Percentiles rank a stretch among this genome's conserved stretches.
Evolutionary conservation across 2,797 vertebrate genomes (phyloP).

Genomic region (Platalea minor): DNA sequence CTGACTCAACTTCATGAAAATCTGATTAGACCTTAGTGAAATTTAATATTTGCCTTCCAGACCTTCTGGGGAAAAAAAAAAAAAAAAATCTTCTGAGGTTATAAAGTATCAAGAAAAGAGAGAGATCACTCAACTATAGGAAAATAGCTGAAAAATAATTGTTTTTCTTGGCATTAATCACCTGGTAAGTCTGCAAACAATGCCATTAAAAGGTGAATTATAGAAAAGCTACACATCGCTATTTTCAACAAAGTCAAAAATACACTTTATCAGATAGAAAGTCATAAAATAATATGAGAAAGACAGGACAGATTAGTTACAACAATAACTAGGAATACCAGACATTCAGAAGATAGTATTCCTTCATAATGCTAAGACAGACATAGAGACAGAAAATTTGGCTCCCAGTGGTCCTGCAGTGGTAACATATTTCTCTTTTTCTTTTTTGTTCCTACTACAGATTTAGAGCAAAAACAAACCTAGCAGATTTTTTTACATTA

Average conservation of each 20-base stretch:
- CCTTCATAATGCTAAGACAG: not conserved
- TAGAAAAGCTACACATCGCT: not conserved
- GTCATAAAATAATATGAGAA: not conserved
- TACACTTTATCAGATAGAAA: not conserved
- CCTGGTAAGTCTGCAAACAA: not conserved
- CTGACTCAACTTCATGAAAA: not conserved
- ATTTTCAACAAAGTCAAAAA: not conserved
- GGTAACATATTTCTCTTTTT: not conserved
- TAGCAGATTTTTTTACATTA: not conserved
- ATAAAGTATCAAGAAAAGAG: not conserved
- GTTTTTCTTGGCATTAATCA: not conserved
- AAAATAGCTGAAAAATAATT: not conserved
- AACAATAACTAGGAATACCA: not conserved
- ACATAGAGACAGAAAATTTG: not conserved
- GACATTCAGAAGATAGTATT: not conserved
- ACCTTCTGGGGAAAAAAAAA: not conserved
- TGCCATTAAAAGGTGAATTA: not conserved
- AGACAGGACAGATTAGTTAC: not conserved
- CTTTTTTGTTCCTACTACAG: not conserved
- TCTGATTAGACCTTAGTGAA: not conserved
- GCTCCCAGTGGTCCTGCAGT: not conserved
- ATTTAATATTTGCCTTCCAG: constrained; percentile 17
- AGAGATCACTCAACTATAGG: not conserved
- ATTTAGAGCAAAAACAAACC: not conserved
- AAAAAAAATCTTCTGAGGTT: not conserved